Base-by-base conservation (phyloP, 2,113 vertebrate genomes). In the Pogona vitticeps region DNA sequence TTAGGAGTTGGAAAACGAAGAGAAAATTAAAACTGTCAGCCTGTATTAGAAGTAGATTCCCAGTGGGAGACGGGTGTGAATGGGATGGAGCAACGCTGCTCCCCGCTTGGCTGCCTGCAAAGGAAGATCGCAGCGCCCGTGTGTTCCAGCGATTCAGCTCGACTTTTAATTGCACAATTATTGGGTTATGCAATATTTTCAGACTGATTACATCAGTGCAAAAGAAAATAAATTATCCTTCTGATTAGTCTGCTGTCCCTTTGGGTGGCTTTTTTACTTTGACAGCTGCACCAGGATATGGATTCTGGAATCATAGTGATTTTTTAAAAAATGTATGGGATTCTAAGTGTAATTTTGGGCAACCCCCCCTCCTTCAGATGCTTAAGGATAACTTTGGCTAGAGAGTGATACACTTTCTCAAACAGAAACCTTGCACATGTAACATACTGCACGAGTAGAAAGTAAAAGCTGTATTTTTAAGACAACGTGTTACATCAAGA, bases 381-480 rank as follows among this genome's bases (percentile, higher is more conserved):
- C 17, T 36, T 46, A 67, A 40, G 28, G 38, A 3, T 46, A 67
- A 17, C 38, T 1, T 46, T 0, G 13, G 87, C 78, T 46, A 59
- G n/a, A 31, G 61, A n/a, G 68, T 40, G 31, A 28, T 78, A 76
- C 1, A 3, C 42, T 65, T 80, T 85, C 76, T 86, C 86, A 83
- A 70, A 82, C 33, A 76, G 40, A 2, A 36, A 56, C 0, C 58
- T 86, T 75, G 90, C 83, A 83, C 12, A 85, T n/a, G 83, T 79
- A 73, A 31, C 79, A 63, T 40, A 87, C 78, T 8, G 38, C 52
- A 85, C 42, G n/a, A 85, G 61, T 42, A 89, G 20, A 89, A 23
- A 40, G 84, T 83, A 82, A 88, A 92, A 88, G 82, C 7, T 83
- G 70, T 76, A 79, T 84, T 31, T 52, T 33, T 58, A 67, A 73